Conservation (phyloP, 2,888 invertebrate genomes). For the Sycophila texana region DNA sequence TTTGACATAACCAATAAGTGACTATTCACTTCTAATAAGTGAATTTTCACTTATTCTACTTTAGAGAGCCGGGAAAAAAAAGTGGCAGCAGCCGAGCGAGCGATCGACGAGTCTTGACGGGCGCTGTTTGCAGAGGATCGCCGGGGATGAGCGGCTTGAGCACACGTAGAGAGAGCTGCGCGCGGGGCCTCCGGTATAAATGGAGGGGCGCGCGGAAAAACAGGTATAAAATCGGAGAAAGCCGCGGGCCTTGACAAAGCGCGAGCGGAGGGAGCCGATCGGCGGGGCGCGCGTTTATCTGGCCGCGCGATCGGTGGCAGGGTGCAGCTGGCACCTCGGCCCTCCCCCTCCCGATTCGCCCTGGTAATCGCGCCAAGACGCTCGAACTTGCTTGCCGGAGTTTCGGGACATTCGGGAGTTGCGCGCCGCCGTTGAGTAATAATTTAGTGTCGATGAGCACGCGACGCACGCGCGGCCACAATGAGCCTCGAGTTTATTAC, state of each 20-base stretch:
- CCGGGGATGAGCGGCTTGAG: constrained; percentile 34
- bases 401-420: not conserved
- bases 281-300: constrained; percentile 3
- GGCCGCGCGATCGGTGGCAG: constrained; percentile 12
- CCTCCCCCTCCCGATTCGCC: not conserved
- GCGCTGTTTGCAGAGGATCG: constrained; percentile 37
- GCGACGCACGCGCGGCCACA: constrained; percentile 15
- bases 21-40: no score
- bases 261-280: constrained; percentile 8
- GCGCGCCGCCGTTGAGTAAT: not conserved
- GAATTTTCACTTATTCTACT: no score
- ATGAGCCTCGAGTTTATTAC: constrained; percentile 33
- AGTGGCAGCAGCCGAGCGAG: not conserved
- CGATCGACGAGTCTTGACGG: constrained; percentile 53
- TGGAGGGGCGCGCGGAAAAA: not conserved
- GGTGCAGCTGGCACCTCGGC: no score
- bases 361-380: constrained; percentile 1
- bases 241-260: constrained; percentile 13
- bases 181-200: not conserved
- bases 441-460: constrained; percentile 21
- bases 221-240: constrained; percentile 22
- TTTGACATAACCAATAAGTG: no score
- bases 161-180: constrained; percentile 7
- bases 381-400: not conserved
- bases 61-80: not conserved